Evolutionary conservation across 2,113 vertebrate genomes (phyloP), one percentile per base, ranked within the genome.

Genomic region (Epinephelus cyanopodus): DNA sequence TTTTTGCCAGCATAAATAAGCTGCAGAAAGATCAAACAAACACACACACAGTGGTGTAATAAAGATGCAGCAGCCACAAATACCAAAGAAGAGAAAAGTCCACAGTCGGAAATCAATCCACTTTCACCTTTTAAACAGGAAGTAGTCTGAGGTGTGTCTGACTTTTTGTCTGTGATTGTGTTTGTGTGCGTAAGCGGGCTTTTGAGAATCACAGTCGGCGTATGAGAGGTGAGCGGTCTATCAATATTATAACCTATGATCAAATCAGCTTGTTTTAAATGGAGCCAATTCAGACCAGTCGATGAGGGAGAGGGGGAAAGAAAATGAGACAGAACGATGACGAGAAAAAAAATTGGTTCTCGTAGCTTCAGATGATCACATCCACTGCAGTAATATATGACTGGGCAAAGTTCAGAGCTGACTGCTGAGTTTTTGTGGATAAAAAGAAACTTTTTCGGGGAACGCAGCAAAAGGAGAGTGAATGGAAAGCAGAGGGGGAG

Each of bases 361-460:
- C 27, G 6, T 17, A 69, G 69, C 74, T 68, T 56, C 68, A 52
- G 79, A 87, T 57, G 25, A 84, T 74, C 48, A 84, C 12, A 67
- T 78, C 47, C 39, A 12, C 77, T 74, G 56, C n/a, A 39, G 68
- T 76, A 83, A 91, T 85, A 88, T 87, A 79, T 81, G 61, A 85
- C 58, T 42, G 48, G 18, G 19, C 17, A 61, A 45, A 83, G 79
- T 88, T 88, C 60, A 83, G 48, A 69, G 58, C 33, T 63, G 80
- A 62, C 68, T 50, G 56, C 61, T 21, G 65, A 77, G 42, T 45
- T 87, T 81, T 56, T 63, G 17, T 50, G 17, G 39, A 29, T 18
- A 17, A n/a, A 70, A 73, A 60, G 1, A 62, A 79, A 85, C 53
- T 71, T 74, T 71, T 77, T 27, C 11, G 6, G 21, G 18, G 3